These are phyloP conservation scores for Physocephala rufipes DNA, from an alignment of 2,888 invertebrate species.

Conservation along the genomic window DNA sequence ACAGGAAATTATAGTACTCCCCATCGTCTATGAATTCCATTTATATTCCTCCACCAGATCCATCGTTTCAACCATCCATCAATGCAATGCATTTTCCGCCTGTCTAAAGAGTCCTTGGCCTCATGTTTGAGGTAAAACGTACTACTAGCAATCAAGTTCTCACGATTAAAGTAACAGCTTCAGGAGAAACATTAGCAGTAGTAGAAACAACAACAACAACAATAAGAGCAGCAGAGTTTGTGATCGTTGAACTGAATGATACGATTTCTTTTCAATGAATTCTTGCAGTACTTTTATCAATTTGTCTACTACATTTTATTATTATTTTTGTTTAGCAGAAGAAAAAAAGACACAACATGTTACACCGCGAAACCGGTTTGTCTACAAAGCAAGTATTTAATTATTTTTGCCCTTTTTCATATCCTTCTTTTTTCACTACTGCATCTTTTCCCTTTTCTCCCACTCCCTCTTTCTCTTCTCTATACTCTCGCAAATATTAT, in stretches of 20 bases:
- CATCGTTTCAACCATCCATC: conserved; percentile 1
- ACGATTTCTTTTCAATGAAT: conserved; percentile 58
- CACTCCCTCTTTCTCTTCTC: neutral
- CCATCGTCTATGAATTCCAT: neutral
- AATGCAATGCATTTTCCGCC: conserved; percentile 13
- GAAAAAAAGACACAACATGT: too few species aligned
- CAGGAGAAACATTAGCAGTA: too few species aligned
- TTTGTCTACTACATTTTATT: too few species aligned
- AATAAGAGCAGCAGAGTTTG: conserved; percentile 58
- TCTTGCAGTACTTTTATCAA: conserved; percentile 7
- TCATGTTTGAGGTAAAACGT: neutral
- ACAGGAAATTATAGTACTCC: too few species aligned
- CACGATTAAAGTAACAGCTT: too few species aligned
- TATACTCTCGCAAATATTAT: neutral
- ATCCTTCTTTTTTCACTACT: conserved; percentile 3
- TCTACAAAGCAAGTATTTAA: too few species aligned
- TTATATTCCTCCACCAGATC: too few species aligned
- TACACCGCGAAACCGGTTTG: too few species aligned
- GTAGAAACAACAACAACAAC: too few species aligned
- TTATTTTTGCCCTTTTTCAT: too few species aligned
- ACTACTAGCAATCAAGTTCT: conserved; percentile 32
- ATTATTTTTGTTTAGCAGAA: too few species aligned
- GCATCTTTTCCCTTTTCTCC: neutral
- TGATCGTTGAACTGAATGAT: conserved; percentile 64
- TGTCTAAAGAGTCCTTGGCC: neutral